A percentile compares a stretch with the other conserved stretches of the same genome.
These are phyloP conservation scores for Sebastes nivosus DNA, from an alignment of 2,797 vertebrate species.

Conservation along the genomic window DNA sequence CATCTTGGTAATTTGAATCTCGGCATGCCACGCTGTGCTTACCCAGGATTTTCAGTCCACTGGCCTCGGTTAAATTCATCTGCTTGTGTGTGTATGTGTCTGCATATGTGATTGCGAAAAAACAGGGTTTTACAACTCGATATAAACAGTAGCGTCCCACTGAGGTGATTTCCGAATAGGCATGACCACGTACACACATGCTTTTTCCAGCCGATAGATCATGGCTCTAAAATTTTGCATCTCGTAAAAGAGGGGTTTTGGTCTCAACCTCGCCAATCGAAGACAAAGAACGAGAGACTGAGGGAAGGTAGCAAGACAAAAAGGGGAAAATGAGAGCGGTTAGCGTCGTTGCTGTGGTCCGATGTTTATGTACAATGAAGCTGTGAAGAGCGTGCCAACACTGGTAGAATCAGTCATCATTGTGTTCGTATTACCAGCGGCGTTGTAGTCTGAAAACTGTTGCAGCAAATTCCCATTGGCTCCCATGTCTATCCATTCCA, in stretches of 20 bases:
- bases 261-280: slow-evolving; percentile 48
- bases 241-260: slow-evolving; percentile 18
- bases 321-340: slow-evolving; percentile 52
- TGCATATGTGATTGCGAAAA: slow-evolving; percentile 34
- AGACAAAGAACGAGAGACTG: slow-evolving; percentile 66
- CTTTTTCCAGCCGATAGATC: slow-evolving; percentile 60
- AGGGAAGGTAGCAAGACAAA: slow-evolving; percentile 52
- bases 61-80: slow-evolving; percentile 19
- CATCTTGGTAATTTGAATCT: slow-evolving; percentile 40
- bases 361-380: slow-evolving; percentile 73
- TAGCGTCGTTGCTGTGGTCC: slow-evolving; percentile 45
- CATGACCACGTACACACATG: slow-evolving; percentile 55
- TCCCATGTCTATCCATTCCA: slow-evolving; percentile 19
- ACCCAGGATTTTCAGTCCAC: slow-evolving; percentile 43
- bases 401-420: slow-evolving; percentile 53
- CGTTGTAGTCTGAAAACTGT: slow-evolving; percentile 28
- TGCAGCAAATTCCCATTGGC: slow-evolving; percentile 49
- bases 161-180: slow-evolving; percentile 41
- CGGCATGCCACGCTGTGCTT: slow-evolving; percentile 53
- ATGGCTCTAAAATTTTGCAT: slow-evolving; percentile 66
- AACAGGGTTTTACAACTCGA: slow-evolving; percentile 43
- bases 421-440: slow-evolving; percentile 36
- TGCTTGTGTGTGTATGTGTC: slow-evolving; percentile 1
- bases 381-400: slow-evolving; percentile 45
- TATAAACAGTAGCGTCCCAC: slow-evolving; percentile 42